Conservation (phyloP, 1,140 invertebrate species). For the Calliopsis andreniformis region DNA sequence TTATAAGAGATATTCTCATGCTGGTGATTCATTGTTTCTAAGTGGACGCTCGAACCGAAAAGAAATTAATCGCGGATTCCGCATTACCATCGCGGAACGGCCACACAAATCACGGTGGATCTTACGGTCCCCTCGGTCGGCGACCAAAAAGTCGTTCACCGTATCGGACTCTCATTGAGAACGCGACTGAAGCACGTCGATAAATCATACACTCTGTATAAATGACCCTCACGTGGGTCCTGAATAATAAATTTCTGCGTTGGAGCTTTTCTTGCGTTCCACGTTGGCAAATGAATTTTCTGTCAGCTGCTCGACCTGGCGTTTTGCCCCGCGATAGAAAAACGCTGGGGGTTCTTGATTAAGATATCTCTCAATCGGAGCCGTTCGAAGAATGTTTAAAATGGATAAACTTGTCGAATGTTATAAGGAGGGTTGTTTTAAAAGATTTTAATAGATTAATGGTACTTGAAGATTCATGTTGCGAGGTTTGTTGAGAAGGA, state of each 20-base stretch:
- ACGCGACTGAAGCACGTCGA: slow-evolving; percentile 24
- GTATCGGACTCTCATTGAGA: slow-evolving; percentile 36
- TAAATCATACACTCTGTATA: slow-evolving; percentile 49
- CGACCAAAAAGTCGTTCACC: slow-evolving; percentile 40
- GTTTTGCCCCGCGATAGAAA: slow-evolving; percentile 2
- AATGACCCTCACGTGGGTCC: slow-evolving; percentile 21
- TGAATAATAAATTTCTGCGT: slow-evolving; percentile 44
- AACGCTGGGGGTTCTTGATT: neutral
- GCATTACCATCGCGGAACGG: slow-evolving; percentile 45
- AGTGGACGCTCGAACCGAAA: slow-evolving; percentile 18
- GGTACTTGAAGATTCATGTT: too few species aligned
- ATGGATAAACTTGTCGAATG: too few species aligned
- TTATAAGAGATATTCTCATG: neutral
- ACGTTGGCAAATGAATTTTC: slow-evolving; percentile 33
- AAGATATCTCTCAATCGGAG: neutral
- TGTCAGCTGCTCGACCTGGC: slow-evolving; percentile 13
- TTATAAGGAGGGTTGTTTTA: too few species aligned
- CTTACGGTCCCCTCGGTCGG: slow-evolving; percentile 33
- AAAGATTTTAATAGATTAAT: too few species aligned
- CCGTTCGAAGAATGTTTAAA: too few species aligned
- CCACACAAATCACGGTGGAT: slow-evolving; percentile 47
- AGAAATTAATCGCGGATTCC: slow-evolving; percentile 50
- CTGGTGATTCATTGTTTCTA: slow-evolving; percentile 4
- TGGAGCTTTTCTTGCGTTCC: slow-evolving; percentile 16
- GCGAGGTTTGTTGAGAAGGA: too few species aligned